Evolutionary conservation across 2,797 vertebrate species (phyloP), one percentile per base, ranked within the genome.

Genomic region (Stomatorhinus walkeri): DNA sequence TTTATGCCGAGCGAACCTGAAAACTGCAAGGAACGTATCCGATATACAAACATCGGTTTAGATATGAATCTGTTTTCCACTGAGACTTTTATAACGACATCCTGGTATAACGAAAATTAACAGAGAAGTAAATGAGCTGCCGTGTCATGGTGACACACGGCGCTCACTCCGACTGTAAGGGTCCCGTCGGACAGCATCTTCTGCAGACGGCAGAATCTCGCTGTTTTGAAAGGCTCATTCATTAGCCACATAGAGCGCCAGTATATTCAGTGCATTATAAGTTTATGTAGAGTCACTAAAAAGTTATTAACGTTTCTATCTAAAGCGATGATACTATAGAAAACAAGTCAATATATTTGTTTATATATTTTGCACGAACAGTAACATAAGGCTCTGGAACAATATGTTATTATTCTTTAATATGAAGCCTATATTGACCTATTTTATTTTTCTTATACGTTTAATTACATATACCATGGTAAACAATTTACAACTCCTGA

Each of bases 111-210:
- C 22, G 52, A 46, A 36, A 64, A 22, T 87, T 43, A 51, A 43
- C 24, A 87, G 10, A 72, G 7, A n/a, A 36, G 22, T 89, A 72
- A 88, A 84, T 88, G 43, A 85, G 88, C 59, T 89, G 32, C 61
- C 72, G 36, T 19, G 16, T 81, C 76, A n/a, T 8, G 16, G 36
- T 46, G 76, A n/a, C 68, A 79, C 32, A 79, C 10, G 32, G 16
- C 6, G 72, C 36, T n/a, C 72, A 43, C 14, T 43, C 5, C 14
- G 2, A 43, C 36, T 76, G 68, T 16, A 19, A n/a, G 72, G 12
- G 16, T 43, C 72, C 40, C 40, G 19, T n/a, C 12, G 76, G 76
- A 19, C 28, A 79, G 72, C 36, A 43, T 79, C 72, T 43, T 43
- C 16, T n/a, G 72, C 10, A 3, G 32, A 43, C 16, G 4, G 12